Percentiles rank a stretch among this genome's conserved stretches.
These are phyloP conservation scores for Colletes latitarsis DNA, from an alignment of 1,140 invertebrate species.

Conservation along the genomic window DNA sequence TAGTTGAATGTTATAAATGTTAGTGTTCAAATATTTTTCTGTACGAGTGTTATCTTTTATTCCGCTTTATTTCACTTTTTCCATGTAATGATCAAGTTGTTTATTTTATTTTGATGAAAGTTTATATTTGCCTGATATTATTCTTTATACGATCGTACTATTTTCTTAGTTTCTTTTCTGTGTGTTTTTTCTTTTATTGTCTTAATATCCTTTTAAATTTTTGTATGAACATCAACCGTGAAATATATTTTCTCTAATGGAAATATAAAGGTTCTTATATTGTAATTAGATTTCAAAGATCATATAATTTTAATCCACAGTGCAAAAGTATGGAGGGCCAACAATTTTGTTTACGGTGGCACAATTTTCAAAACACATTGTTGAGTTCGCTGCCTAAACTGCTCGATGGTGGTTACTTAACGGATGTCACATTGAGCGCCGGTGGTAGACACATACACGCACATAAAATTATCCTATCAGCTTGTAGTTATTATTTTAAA, in stretches of 20 bases:
- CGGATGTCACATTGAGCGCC: conserved; percentile 94
- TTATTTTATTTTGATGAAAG: conserved; percentile 2
- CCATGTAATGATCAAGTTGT: background rate
- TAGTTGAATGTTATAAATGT: no score
- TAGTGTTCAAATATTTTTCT: no score
- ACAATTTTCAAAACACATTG: conserved; percentile 90
- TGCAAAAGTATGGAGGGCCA: conserved; percentile 80
- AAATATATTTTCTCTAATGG: background rate
- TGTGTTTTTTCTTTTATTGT: no score
- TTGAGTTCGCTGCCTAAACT: conserved; percentile 91
- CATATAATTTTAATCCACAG: conserved; percentile 42
- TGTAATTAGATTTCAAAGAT: conserved; percentile 6
- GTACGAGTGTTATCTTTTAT: no score
- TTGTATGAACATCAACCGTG: no score
- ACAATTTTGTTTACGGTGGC: conserved; percentile 89
- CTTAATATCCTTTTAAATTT: no score
- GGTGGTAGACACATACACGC: conserved; percentile 90
- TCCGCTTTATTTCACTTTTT: conserved; percentile 18
- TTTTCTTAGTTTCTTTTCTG: no score
- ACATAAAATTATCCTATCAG: conserved; percentile 93
- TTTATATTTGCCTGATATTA: no score
- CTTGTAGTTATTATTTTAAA: conserved; percentile 96
- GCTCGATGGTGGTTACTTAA: conserved; percentile 91
- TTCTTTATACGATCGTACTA: no score
- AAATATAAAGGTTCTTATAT: background rate